A percentile compares a stretch with the other conserved stretches of the same genome.
Conservation (phyloP, 2,888 invertebrate species). For the Leistus spinibarbis region DNA sequence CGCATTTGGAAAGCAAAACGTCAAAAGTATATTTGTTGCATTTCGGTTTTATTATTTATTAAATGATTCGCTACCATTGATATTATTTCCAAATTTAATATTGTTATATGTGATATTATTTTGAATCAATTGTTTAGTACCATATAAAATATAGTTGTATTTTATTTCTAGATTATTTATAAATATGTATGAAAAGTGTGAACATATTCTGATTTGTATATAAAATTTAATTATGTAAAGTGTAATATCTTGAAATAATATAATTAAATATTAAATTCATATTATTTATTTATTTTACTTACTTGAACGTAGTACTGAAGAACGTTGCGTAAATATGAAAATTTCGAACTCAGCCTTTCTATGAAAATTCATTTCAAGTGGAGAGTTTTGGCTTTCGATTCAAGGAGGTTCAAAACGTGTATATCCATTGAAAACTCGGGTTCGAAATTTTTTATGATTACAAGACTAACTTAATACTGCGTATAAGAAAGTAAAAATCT, state of each 20-base stretch:
- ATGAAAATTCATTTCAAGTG: too few relatives aligned
- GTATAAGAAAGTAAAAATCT: too few relatives aligned
- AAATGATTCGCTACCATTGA: not conserved
- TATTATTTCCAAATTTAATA: constrained; percentile 31
- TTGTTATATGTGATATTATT: constrained; percentile 8
- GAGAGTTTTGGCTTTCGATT: too few relatives aligned
- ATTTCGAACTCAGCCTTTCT: too few relatives aligned
- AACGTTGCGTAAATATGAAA: too few relatives aligned
- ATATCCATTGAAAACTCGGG: too few relatives aligned
- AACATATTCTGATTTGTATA: constrained; percentile 37
- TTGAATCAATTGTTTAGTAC: constrained; percentile 1
- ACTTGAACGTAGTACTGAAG: too few relatives aligned
- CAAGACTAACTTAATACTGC: too few relatives aligned
- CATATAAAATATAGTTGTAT: constrained; percentile 12
- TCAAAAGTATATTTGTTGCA: too few relatives aligned
- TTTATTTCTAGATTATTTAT: constrained; percentile 33
- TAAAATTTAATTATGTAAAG: constrained; percentile 33
- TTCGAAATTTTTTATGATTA: too few relatives aligned
- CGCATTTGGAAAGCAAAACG: too few relatives aligned
- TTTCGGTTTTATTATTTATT: not conserved
- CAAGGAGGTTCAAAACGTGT: too few relatives aligned
- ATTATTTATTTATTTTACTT: not conserved
- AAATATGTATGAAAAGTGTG: constrained; percentile 27
- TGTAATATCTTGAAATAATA: constrained; percentile 34
- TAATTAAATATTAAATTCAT: not conserved